Evolutionary conservation across 2,888 invertebrate species (phyloP).

Genomic region (Lasioglossum figueresi): DNA sequence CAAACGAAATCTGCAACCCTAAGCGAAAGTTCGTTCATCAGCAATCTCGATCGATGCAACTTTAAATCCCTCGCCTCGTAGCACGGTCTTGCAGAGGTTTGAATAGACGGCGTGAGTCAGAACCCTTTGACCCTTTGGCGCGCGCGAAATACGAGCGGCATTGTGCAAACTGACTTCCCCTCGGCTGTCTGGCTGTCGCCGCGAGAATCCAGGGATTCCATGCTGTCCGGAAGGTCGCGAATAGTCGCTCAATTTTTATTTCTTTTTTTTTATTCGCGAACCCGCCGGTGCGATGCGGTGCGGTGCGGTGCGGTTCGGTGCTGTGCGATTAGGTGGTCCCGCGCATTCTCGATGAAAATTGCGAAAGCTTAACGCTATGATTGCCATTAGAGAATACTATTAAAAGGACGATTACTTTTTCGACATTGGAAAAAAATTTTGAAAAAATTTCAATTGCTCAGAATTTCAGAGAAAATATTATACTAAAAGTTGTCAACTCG

Average conservation of each 20-base stretch:
- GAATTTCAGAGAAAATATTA: too few relatives aligned
- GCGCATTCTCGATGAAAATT: neutral
- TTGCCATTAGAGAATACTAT: too few relatives aligned
- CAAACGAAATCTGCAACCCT: conserved; percentile 50
- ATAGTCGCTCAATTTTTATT: neutral
- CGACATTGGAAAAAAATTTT: too few relatives aligned
- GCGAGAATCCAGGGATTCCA: neutral
- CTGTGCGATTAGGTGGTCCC: too few relatives aligned
- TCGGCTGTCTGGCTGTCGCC: conserved; percentile 3
- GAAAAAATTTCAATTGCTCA: too few relatives aligned
- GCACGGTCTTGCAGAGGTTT: conserved; percentile 65
- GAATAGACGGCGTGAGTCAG: conserved; percentile 54
- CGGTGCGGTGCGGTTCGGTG: too few relatives aligned
- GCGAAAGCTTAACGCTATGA: too few relatives aligned
- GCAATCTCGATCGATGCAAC: conserved; percentile 72
- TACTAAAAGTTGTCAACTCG: too few relatives aligned
- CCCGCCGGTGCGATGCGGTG: neutral
- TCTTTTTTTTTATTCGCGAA: neutral
- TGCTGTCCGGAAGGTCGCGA: neutral
- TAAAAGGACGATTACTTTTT: too few relatives aligned
- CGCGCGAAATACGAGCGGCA: conserved; percentile 38
- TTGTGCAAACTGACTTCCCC: conserved; percentile 46
- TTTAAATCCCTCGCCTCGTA: conserved; percentile 64
- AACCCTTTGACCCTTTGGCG: conserved; percentile 17
- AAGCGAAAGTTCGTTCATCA: conserved; percentile 10